Evolutionary conservation across 2,113 vertebrate genomes (phyloP).

Genomic region (Tragelaphus imberbis): DNA sequence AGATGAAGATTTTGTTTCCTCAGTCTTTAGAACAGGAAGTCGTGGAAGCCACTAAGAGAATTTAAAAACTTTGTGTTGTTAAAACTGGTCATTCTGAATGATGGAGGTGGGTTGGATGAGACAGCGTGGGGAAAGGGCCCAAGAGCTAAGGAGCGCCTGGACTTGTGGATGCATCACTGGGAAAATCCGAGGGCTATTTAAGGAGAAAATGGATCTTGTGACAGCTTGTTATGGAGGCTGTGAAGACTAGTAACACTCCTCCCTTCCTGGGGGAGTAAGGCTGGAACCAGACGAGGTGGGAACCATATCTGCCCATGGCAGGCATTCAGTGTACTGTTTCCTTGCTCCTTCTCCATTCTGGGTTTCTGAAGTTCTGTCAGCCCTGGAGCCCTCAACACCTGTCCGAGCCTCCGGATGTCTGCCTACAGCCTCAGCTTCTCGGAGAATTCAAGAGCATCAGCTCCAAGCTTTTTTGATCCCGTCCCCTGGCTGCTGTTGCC

Average conservation of each 20-base stretch:
- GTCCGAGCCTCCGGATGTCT: not conserved
- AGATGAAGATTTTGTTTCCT: not conserved
- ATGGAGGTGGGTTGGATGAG: not conserved
- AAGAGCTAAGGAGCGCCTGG: not conserved
- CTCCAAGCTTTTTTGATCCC: not conserved
- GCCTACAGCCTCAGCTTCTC: not conserved
- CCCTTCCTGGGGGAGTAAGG: not conserved
- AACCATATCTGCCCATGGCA: rapidly evolving
- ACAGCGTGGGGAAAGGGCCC: not conserved
- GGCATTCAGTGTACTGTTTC: not conserved
- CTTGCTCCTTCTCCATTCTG: not conserved
- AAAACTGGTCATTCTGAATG: not conserved
- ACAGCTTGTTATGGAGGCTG: not conserved
- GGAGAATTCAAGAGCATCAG: not conserved
- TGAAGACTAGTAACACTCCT: not conserved
- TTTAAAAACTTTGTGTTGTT: not conserved
- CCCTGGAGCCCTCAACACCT: not conserved
- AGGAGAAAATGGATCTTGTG: not conserved
- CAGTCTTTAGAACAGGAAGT: not conserved
- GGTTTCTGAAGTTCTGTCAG: not conserved
- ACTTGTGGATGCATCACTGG: not conserved
- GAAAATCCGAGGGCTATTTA: not conserved
- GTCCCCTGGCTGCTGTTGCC: too few species aligned
- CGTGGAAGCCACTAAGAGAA: not conserved
- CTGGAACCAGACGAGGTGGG: too few species aligned